phyloP scores from a whole-genome alignment of 2,888 invertebrate species.

The Caenorhabditis angaria region DNA sequence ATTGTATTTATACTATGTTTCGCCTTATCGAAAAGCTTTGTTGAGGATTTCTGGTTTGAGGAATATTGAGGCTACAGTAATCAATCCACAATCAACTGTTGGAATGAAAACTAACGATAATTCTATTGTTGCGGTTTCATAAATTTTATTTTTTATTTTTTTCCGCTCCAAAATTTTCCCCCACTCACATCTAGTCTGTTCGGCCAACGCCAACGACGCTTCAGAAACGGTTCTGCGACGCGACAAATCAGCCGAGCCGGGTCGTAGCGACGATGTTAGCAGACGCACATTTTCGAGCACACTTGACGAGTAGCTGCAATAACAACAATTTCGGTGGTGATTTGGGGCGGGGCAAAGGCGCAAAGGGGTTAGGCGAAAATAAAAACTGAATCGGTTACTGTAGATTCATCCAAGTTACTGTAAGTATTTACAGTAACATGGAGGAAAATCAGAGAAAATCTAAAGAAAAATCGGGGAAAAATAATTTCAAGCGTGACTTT shows the following conservation, averaged over 20 bases:
- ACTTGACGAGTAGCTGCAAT: conserved; percentile 54
- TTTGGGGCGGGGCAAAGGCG: background rate
- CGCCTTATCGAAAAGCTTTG: background rate
- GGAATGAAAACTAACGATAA: too few species aligned
- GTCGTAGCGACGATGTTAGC: conserved; percentile 39
- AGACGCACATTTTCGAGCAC: conserved; percentile 52
- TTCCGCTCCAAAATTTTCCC: background rate
- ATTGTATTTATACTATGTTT: background rate
- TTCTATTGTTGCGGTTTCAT: too few species aligned
- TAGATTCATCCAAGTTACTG: too few species aligned
- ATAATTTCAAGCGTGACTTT: too few species aligned
- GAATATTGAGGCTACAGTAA: too few species aligned
- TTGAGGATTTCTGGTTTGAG: background rate
- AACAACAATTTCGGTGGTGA: background rate
- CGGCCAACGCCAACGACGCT: conserved; percentile 48
- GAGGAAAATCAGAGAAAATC: too few species aligned
- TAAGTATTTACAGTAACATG: too few species aligned
- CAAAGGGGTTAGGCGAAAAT: too few species aligned
- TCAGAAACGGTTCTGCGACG: conserved; percentile 39
- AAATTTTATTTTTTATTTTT: background rate
- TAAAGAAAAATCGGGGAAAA: too few species aligned
- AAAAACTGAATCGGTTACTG: too few species aligned
- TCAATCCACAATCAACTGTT: too few species aligned
- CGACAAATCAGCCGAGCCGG: conserved; percentile 11
- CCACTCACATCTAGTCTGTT: conserved; percentile 56